Conservation (phyloP, 1,140 invertebrate genomes). For the Araneus ventricosus region DNA sequence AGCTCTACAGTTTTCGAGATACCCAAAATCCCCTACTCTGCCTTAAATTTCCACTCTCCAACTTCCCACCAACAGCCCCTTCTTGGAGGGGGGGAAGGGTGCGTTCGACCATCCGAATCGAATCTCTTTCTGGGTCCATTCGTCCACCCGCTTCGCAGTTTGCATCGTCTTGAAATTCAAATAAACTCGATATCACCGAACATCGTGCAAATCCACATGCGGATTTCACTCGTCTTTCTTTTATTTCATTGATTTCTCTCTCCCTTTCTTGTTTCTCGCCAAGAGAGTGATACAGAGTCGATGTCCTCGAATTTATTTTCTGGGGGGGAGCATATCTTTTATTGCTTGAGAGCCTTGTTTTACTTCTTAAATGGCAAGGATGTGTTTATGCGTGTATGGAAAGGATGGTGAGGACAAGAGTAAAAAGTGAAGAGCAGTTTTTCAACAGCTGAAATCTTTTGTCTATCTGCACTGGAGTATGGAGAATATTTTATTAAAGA, state of each 20-base stretch:
- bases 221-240: neutral
- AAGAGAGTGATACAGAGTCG: neutral
- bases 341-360: constrained; percentile 3
- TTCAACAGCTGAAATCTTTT: too few relatives aligned
- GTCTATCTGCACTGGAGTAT: too few relatives aligned
- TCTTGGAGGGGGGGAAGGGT: neutral
- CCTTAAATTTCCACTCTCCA: constrained; percentile 1
- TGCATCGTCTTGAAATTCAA: constrained; percentile 55
- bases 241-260: constrained; percentile 32
- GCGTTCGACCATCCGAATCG: constrained; percentile 39
- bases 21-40: constrained; percentile 11
- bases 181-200: constrained; percentile 54
- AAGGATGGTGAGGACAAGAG: neutral
- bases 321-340: neutral
- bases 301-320: constrained; percentile 25
- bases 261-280: neutral
- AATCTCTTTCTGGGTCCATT: constrained; percentile 33
- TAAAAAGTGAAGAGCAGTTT: neutral
- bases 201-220: constrained; percentile 41
- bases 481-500: neutral
- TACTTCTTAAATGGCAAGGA: neutral
- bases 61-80: neutral
- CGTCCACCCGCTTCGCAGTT: constrained; percentile 6
- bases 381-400: constrained; percentile 7
- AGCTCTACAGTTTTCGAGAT: neutral